phyloP scores from a whole-genome alignment of 1,140 invertebrate species.

The Theocolax elegans region DNA sequence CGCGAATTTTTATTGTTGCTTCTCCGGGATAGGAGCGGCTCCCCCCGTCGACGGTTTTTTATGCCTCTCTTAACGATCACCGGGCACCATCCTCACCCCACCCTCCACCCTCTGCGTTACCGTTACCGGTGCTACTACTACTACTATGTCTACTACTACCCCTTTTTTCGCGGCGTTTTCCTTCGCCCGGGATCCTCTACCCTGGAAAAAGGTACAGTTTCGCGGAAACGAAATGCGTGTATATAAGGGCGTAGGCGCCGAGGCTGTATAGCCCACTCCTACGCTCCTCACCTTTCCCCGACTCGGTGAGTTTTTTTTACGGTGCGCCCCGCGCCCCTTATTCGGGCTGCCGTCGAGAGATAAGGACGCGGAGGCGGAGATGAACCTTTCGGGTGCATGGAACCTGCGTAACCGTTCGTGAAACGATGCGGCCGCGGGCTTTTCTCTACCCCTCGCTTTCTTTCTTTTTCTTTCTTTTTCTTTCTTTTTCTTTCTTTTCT shows the following conservation, averaged over 20 bases:
- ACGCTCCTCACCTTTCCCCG: background rate
- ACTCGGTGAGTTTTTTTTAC: background rate
- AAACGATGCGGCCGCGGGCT: conserved; percentile 10
- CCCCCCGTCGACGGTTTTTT: conserved; percentile 41
- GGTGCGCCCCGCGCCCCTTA: background rate
- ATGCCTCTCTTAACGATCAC: conserved; percentile 52
- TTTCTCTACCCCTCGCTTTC: background rate
- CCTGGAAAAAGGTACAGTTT: conserved; percentile 24
- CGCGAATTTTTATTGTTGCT: conserved; percentile 68
- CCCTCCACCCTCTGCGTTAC: background rate
- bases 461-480: background rate
- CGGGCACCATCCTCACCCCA: conserved; percentile 43
- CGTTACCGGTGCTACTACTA: no score
- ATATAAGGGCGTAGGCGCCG: conserved; percentile 21
- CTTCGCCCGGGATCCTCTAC: background rate
- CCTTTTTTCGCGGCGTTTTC: background rate
- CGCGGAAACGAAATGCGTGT: conserved; percentile 6
- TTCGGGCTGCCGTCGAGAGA: conserved; percentile 4
- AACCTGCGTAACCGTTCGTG: conserved; percentile 12
- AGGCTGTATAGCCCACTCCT: background rate
- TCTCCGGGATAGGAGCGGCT: conserved; percentile 46
- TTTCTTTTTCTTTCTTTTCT: conserved; percentile 22
- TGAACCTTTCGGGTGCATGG: background rate
- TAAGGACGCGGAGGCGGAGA: background rate
- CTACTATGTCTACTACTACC: background rate